A percentile compares a stretch with the other conserved stretches of the same genome.
These are phyloP conservation scores for Lutjanus erythropterus DNA, from an alignment of 2,113 vertebrate species.

Conservation along the genomic window DNA sequence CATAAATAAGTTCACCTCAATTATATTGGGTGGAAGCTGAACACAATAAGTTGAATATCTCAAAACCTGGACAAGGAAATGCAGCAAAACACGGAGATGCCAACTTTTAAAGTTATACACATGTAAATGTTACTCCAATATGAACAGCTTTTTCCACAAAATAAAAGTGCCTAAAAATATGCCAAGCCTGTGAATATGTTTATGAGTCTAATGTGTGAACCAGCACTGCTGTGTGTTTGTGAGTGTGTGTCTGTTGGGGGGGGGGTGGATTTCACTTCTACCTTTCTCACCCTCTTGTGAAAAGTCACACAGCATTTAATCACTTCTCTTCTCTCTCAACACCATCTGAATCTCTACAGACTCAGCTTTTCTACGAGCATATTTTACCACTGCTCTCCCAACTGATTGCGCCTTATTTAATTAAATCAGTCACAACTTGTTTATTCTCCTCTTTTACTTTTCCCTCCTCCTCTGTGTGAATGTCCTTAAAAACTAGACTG, in stretches of 20 bases:
- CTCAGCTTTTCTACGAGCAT: not conserved
- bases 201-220: constrained; percentile 15
- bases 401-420: not conserved
- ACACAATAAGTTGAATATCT: not conserved
- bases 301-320: constrained; percentile 81
- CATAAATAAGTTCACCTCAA: not conserved
- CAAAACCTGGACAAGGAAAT: not conserved
- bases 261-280: constrained; percentile 51
- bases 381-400: not conserved
- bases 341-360: constrained; percentile 11
- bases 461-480: too few species aligned
- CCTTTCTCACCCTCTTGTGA: constrained; percentile 73
- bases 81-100: not conserved
- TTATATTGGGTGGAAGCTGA: not conserved
- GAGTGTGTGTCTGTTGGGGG: constrained; percentile 1
- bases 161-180: constrained; percentile 8
- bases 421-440: constrained; percentile 1
- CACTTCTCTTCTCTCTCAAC: constrained; percentile 42
- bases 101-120: not conserved
- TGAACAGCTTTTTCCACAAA: not conserved
- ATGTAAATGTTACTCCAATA: not conserved
- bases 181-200: not conserved
- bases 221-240: not conserved
- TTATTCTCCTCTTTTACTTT: constrained; percentile 3
- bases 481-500: too few species aligned